These are phyloP conservation scores for Magallana ariakensis DNA, from an alignment of 1,140 invertebrate genomes.

Conservation along the genomic window DNA sequence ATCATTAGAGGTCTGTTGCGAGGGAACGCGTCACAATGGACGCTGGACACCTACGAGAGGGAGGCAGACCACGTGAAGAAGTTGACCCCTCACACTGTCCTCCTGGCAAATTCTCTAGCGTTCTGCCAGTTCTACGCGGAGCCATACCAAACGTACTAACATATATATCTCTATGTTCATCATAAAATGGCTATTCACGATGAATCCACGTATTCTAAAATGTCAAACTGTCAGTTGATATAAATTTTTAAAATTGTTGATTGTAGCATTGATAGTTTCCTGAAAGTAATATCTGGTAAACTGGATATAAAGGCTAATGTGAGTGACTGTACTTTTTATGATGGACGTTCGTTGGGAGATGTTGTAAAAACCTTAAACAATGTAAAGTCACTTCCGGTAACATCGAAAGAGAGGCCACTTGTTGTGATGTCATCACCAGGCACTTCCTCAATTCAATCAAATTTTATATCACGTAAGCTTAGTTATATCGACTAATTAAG, in stretches of 20 bases:
- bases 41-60: neutral
- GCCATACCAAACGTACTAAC: neutral
- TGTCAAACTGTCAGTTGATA: too few species aligned
- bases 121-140: neutral
- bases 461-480: neutral
- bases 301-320: neutral
- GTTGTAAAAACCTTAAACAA: neutral
- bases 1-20: constrained; percentile 10
- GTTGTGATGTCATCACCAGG: neutral
- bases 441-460: neutral
- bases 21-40: neutral
- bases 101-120: neutral
- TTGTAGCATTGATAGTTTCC: neutral
- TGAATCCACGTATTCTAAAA: too few species aligned
- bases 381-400: neutral
- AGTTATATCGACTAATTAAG: neutral
- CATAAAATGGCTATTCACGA: too few species aligned
- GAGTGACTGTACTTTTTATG: neutral
- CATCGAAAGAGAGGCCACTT: neutral
- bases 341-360: neutral
- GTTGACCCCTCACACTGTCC: neutral
- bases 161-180: neutral
- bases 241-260: too few species aligned
- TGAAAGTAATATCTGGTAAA: neutral
- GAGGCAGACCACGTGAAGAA: neutral